Evolutionary conservation across 2,797 vertebrate genomes (phyloP).

Genomic region (Pantherophis vulpinus): DNA sequence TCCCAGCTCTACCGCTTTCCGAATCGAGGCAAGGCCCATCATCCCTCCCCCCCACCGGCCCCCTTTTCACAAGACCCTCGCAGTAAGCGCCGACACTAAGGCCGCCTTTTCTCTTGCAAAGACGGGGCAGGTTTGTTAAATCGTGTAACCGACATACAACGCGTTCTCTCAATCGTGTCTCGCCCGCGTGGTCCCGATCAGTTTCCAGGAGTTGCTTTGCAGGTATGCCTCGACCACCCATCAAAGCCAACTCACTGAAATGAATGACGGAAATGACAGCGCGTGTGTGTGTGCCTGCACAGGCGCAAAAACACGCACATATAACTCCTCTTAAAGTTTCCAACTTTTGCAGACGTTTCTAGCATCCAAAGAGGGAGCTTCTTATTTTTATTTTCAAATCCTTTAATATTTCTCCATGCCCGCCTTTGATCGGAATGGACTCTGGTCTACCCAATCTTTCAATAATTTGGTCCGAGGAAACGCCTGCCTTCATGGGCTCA

Average conservation of each 20-base stretch:
- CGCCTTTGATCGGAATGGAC: neutral
- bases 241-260: neutral
- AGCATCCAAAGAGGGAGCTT: too few species aligned
- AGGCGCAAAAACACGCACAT: neutral
- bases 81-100: neutral
- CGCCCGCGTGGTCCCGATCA: neutral
- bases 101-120: neutral
- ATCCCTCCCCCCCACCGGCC: too few species aligned
- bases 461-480: neutral
- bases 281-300: rapidly evolving
- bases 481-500: neutral
- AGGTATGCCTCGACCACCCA: neutral
- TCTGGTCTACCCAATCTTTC: neutral
- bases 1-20: neutral
- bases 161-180: neutral
- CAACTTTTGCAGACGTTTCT: neutral
- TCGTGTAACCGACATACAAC: neutral
- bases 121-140: neutral
- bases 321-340: neutral
- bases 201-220: neutral
- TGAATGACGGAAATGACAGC: neutral
- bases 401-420: neutral
- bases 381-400: too few species aligned
- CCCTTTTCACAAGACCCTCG: neutral
- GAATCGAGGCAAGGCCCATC: too few species aligned